Percentiles rank a stretch among this genome's conserved stretches.
Conservation (phyloP, 2,113 vertebrate genomes). For the Regulus satrapa region DNA sequence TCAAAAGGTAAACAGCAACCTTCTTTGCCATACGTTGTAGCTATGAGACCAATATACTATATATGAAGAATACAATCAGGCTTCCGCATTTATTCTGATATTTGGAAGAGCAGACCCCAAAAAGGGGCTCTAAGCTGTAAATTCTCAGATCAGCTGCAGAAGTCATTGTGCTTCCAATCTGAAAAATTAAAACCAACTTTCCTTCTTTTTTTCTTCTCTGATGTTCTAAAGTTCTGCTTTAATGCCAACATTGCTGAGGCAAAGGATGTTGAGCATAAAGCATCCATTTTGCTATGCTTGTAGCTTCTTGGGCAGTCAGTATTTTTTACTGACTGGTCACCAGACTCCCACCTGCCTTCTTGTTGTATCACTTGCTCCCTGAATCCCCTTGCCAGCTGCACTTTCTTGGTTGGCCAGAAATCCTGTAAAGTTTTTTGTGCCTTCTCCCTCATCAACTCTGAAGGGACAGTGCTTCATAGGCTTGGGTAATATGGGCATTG, state of each 20-base stretch:
- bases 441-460: not conserved
- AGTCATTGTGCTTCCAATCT: accelerated
- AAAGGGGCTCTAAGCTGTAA: not conserved
- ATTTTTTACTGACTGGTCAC: not conserved
- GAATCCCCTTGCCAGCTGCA: not conserved
- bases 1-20: not conserved
- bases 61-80: not conserved
- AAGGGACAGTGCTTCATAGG: not conserved
- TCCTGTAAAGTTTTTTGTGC: not conserved
- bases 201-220: not conserved
- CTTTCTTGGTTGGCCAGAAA: not conserved
- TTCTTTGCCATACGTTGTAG: not conserved
- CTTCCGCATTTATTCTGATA: not conserved
- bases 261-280: not conserved
- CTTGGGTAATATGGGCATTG: not conserved
- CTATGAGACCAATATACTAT: not conserved
- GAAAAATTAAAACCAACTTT: not conserved
- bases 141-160: not conserved
- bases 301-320: not conserved
- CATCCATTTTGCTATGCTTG: not conserved
- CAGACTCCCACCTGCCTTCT: not conserved
- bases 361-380: accelerated
- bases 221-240: not conserved
- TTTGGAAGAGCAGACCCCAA: not conserved
- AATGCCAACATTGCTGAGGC: not conserved